Evolutionary conservation across 37 sponge, comb jelly and placozoan genomes (phyloP).

Genomic region (Dysidea cf. avara): DNA sequence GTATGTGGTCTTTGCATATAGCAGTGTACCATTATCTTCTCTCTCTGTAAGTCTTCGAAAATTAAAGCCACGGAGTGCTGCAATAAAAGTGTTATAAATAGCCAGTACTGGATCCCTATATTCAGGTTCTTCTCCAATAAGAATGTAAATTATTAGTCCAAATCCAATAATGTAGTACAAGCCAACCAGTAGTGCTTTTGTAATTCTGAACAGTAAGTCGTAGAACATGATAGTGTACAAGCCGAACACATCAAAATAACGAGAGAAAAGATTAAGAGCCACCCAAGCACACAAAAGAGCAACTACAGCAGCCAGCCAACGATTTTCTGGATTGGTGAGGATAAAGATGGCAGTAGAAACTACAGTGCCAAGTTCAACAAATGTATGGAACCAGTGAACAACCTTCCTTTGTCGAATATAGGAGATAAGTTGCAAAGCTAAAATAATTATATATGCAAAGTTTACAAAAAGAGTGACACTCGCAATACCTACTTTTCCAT

Average conservation of each 20-base stretch:
- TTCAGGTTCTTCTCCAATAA: conserved; percentile 36
- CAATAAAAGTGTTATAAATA: conserved; percentile 61
- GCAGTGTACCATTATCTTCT: conserved; percentile 33
- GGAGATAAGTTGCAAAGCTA: too few species aligned
- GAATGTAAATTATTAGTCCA: conserved; percentile 65
- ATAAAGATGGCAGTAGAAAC: too few species aligned
- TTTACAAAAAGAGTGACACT: too few species aligned
- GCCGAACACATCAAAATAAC: conserved; percentile 77
- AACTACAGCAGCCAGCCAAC: conserved; percentile 79
- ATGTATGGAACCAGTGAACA: too few species aligned
- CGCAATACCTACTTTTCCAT: too few species aligned
- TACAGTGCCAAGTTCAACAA: too few species aligned
- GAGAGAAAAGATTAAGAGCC: conserved; percentile 54
- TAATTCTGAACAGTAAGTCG: conserved; percentile 57
- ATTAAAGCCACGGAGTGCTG: conserved; percentile 68
- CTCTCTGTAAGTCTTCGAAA: conserved; percentile 31
- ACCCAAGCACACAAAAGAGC: conserved; percentile 82
- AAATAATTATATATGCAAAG: too few species aligned
- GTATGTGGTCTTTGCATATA: conserved; percentile 36
- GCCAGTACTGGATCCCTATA: conserved; percentile 51
- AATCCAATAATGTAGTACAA: conserved; percentile 71
- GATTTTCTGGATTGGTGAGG: too few species aligned
- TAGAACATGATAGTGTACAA: conserved; percentile 87
- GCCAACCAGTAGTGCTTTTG: conserved; percentile 57
- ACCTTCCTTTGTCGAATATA: too few species aligned